Conservation (phyloP, 2,888 invertebrate genomes). For the Euzetes globulus region DNA sequence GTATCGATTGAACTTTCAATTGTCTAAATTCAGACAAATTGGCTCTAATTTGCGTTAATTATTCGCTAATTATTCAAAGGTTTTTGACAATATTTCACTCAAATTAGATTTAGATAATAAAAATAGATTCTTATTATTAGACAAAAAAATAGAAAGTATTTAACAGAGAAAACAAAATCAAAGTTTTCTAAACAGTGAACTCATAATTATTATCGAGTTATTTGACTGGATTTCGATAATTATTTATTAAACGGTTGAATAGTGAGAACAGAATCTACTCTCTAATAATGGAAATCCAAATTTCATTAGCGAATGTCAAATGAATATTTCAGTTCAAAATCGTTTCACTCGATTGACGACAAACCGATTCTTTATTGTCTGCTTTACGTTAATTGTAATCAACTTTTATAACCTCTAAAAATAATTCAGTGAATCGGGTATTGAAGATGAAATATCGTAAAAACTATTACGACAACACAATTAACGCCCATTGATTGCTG, state of each 20-base stretch:
- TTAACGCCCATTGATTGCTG: slow-evolving; percentile 2
- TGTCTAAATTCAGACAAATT: too few species aligned
- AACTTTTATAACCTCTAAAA: not conserved
- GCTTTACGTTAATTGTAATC: not conserved
- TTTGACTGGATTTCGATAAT: not conserved
- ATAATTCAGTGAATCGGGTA: not conserved
- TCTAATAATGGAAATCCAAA: not conserved
- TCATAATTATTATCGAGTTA: not conserved
- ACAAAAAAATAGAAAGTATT: not conserved
- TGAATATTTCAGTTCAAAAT: not conserved
- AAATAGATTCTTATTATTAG: not conserved
- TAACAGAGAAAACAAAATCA: not conserved
- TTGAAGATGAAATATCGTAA: not conserved
- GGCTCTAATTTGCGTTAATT: too few species aligned
- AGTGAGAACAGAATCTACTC: not conserved
- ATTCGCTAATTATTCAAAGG: too few species aligned
- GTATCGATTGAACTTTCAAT: too few species aligned
- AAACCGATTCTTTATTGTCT: not conserved
- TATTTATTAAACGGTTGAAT: not conserved
- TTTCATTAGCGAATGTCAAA: slow-evolving; percentile 19
- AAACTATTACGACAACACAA: not conserved
- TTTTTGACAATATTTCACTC: too few species aligned
- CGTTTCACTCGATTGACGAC: not conserved
- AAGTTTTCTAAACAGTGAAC: not conserved
- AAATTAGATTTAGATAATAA: not conserved